Conservation (phyloP, 2,797 vertebrate genomes). For the Tenualosa thibaudeaui region DNA sequence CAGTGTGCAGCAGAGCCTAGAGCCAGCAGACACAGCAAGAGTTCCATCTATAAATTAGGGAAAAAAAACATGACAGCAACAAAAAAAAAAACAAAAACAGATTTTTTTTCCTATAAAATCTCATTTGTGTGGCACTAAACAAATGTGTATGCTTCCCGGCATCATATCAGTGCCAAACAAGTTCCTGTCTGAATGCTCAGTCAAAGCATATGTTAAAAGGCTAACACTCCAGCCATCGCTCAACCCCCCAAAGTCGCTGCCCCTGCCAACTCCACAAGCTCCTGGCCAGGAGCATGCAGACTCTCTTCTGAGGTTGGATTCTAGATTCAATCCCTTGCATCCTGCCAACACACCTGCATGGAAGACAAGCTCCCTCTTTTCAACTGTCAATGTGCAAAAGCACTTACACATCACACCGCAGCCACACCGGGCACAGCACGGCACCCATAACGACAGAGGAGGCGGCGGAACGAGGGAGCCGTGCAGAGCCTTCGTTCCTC, state of each 20-base stretch:
- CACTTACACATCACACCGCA: not conserved
- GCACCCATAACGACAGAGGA: not conserved
- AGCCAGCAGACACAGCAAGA: not conserved
- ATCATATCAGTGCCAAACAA: conserved; percentile 4
- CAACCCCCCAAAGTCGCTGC: not conserved
- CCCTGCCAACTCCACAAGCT: not conserved
- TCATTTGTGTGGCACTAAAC: not conserved
- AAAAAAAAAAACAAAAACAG: not conserved
- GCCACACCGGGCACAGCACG: not conserved
- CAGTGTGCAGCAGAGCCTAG: not conserved
- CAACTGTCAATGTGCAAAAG: conserved; percentile 13
- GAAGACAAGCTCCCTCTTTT: not conserved
- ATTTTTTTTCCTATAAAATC: not conserved
- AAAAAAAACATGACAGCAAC: not conserved
- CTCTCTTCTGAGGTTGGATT: conserved; percentile 28
- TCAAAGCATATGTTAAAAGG: conserved; percentile 28
- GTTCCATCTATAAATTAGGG: not conserved
- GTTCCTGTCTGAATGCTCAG: conserved; percentile 12
- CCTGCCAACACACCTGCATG: conserved; percentile 29
- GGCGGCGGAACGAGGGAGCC: not conserved
- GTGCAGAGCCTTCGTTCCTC: not conserved
- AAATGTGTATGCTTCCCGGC: not conserved
- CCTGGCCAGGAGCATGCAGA: conserved; percentile 7
- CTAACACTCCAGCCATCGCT: conserved; percentile 1
- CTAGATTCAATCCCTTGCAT: conserved; percentile 4